These are phyloP conservation scores for Carpatolechia fugitivella DNA, from an alignment of 2,888 invertebrate species.

Conservation along the genomic window DNA sequence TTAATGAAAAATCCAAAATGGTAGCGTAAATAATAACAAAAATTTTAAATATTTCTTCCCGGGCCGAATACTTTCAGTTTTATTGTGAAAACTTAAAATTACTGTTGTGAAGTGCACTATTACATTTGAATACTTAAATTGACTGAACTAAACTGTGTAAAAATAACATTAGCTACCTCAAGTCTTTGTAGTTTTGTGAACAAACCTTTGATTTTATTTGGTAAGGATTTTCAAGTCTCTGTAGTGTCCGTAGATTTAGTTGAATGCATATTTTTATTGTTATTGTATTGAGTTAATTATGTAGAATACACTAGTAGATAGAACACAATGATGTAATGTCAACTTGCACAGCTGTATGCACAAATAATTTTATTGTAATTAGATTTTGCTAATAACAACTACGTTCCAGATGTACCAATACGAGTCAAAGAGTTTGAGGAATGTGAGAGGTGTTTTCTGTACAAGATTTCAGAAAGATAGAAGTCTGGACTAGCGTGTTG, in stretches of 20 bases:
- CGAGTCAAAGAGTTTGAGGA: neutral
- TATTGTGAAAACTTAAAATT: neutral
- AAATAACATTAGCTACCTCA: too few relatives aligned
- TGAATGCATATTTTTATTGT: neutral
- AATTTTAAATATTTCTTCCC: neutral
- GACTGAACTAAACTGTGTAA: too few relatives aligned
- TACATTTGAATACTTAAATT: neutral
- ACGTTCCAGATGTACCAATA: neutral
- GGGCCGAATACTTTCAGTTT: neutral
- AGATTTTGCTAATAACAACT: neutral
- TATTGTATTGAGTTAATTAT: neutral
- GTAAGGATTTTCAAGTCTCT: neutral
- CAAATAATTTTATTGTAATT: neutral
- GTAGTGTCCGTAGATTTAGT: neutral
- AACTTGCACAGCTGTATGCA: too few relatives aligned
- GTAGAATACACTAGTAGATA: neutral
- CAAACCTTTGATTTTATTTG: neutral
- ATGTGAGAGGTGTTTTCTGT: neutral
- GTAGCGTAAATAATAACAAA: conserved; percentile 15
- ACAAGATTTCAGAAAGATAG: neutral
- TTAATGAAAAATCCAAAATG: conserved; percentile 9
- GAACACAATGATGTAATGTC: too few relatives aligned
- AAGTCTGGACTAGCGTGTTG: neutral
- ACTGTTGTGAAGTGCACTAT: neutral
- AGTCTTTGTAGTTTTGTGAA: neutral